Conservation (phyloP, 2,888 invertebrate genomes). For the Caenorhabditis parvicauda region DNA sequence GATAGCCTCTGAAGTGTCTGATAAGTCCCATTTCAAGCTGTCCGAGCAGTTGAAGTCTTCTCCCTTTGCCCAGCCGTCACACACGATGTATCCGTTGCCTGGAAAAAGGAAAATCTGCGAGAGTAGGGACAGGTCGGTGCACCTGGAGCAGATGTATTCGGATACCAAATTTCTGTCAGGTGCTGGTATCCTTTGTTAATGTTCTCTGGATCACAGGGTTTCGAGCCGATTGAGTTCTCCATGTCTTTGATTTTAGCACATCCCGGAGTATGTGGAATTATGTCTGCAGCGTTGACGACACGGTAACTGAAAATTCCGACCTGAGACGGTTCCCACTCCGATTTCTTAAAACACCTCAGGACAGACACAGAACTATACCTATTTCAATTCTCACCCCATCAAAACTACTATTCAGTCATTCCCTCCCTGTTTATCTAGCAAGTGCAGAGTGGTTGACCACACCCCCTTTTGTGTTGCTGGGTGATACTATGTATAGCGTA, state of each 20-base stretch:
- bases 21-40: constrained; percentile 25
- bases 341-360: no score
- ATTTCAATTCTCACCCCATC: no score
- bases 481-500: no score
- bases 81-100: constrained; percentile 31
- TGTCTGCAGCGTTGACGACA: constrained; percentile 48
- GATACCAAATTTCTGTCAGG: constrained; percentile 46
- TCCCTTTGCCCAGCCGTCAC: constrained; percentile 37
- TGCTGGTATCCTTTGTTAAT: constrained; percentile 45
- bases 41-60: constrained; percentile 47
- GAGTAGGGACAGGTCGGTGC: not conserved
- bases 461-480: no score
- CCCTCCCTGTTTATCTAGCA: no score
- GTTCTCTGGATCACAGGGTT: constrained; percentile 35
- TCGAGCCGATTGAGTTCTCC: constrained; percentile 22
- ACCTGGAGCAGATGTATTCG: not conserved
- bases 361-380: no score
- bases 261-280: constrained; percentile 55
- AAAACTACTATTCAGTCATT: no score
- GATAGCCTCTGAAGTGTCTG: constrained; percentile 31
- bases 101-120: constrained; percentile 41
- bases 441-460: no score
- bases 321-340: no score
- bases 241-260: constrained; percentile 51
- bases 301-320: constrained; percentile 50